These are phyloP conservation scores for Bellardia bayeri DNA, from an alignment of 2,888 invertebrate species.

Conservation along the genomic window DNA sequence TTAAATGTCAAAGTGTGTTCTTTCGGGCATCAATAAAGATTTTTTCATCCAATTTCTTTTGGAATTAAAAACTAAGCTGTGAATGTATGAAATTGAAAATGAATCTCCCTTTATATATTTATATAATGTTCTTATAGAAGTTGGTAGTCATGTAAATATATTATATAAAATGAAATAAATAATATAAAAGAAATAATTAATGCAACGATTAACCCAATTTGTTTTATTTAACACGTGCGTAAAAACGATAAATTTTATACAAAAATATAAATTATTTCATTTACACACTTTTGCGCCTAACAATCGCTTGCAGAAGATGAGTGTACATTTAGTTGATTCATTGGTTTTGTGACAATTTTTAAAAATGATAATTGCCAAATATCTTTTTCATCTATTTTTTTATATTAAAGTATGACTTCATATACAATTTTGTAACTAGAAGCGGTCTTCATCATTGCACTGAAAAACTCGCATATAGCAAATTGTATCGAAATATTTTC, in stretches of 20 bases:
- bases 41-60: too few relatives aligned
- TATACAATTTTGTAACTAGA: too few relatives aligned
- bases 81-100: too few relatives aligned
- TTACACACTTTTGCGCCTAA: neutral
- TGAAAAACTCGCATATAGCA: too few relatives aligned
- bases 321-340: neutral
- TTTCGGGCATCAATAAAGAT: too few relatives aligned
- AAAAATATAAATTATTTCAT: conserved; percentile 12
- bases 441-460: too few relatives aligned
- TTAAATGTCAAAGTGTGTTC: too few relatives aligned
- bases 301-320: neutral
- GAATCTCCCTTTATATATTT: neutral
- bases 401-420: too few relatives aligned
- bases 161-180: conserved; percentile 39
- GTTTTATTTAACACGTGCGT: conserved; percentile 64
- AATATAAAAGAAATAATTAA: conserved; percentile 61
- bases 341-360: neutral
- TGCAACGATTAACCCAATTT: conserved; percentile 68
- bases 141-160: neutral
- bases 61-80: too few relatives aligned
- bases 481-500: too few relatives aligned
- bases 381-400: too few relatives aligned
- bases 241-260: conserved; percentile 56
- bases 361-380: too few relatives aligned
- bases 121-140: neutral